These are phyloP conservation scores for Trididemnum clinides DNA, from an alignment of 23 tunicate species.

Conservation along the genomic window DNA sequence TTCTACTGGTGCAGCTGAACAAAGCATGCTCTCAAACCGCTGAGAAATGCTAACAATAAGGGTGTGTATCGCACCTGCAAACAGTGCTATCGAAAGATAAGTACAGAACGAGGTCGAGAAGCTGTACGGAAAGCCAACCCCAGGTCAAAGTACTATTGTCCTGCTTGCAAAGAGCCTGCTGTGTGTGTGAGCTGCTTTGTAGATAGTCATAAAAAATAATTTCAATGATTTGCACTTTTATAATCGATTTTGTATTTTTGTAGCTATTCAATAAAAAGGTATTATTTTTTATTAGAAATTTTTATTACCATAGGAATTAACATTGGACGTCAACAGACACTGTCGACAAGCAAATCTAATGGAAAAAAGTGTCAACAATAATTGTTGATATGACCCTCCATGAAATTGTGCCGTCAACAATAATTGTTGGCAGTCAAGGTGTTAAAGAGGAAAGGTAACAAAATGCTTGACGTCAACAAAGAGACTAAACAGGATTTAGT, in stretches of 20 bases:
- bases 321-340: too few relatives aligned
- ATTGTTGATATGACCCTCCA: neutral
- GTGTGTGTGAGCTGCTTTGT: neutral
- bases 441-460: too few relatives aligned
- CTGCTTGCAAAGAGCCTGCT: neutral
- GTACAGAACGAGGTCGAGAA: too few relatives aligned
- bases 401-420: conserved; percentile 2
- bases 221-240: neutral
- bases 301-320: neutral
- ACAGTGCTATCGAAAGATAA: neutral
- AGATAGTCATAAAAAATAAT: too few relatives aligned
- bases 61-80: neutral
- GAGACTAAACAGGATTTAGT: too few relatives aligned
- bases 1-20: neutral
- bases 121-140: neutral
- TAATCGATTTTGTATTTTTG: neutral
- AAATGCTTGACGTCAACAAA: too few relatives aligned
- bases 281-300: neutral
- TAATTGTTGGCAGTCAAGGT: neutral
- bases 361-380: neutral
- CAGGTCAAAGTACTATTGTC: neutral
- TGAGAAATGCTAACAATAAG: neutral
- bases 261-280: neutral
- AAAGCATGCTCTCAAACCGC: neutral
- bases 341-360: too few relatives aligned